Base-by-base conservation (phyloP, 2,113 vertebrate genomes). In the Mirza zaza region DNA sequence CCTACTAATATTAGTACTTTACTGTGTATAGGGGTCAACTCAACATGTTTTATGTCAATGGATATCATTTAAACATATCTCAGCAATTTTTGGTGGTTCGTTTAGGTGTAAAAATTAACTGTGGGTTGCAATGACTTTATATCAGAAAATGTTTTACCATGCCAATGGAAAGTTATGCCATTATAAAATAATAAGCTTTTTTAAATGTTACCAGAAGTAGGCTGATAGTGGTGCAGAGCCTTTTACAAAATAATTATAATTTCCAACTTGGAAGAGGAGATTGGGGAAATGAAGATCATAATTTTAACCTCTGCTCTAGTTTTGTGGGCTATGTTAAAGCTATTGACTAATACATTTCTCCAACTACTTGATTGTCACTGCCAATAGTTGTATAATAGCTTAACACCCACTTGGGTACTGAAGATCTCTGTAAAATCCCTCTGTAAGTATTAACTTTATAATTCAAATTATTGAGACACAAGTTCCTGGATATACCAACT, bases 121-220 rank as follows among this genome's bases (percentile, higher is more conserved):
- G 25, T 57, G 36, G 23, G 25, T 65, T 79, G 55, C 27, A 84
- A 20, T 91, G 81, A 79, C 71, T 85, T 88, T 76, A 50, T 82
- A 39, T 83, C 29, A 94, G 77, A 34, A 77, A 89, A 42, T 80
- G 13, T 84, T 77, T 95, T 45, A 65, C 25, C 13, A 27, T 59
- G 70, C 27, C 29, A 65, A 4, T 82, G 73, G 36, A 61, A 84
- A 88, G 18, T 71, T 87, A 71, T 90, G 68, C 39, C 75, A 77
- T 95, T 93, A 45, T 91, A 84, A 96, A 97, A 97, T 36, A 91
- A 76, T 82, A 93, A 80, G 25, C 10, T 52, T 61, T 92, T 81
- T 81, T 29, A 61, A 73, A 71, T 67, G 17, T 87, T 79, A 65
- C n/a, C 17, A 61, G 77, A 52, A 59, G 34, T 81, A 79, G 52